Percentiles rank a stretch among this genome's conserved stretches.
Evolutionary conservation across 1,140 invertebrate genomes (phyloP).

Genomic region (Druon quercuslanigerum): DNA sequence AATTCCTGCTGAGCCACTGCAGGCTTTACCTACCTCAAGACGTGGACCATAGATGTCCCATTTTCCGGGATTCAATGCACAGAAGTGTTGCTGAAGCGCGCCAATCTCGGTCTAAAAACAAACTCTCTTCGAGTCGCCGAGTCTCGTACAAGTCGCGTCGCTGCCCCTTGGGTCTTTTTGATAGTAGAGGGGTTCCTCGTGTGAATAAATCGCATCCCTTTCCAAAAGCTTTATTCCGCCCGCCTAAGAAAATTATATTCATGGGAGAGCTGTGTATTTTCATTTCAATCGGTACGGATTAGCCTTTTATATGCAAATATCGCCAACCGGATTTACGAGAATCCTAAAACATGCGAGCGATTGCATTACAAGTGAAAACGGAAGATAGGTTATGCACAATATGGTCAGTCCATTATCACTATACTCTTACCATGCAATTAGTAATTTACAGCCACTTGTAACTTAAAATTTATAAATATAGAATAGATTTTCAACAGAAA

Average conservation of each 20-base stretch:
- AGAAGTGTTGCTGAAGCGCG: conserved; percentile 12
- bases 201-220: conserved; percentile 46
- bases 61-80: conserved; percentile 12
- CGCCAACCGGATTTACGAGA: conserved; percentile 56
- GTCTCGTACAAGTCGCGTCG: neutral
- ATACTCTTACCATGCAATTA: too few relatives aligned
- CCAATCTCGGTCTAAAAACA: conserved; percentile 20
- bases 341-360: conserved; percentile 51
- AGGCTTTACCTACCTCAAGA: neutral
- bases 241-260: conserved; percentile 55
- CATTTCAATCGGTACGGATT: conserved; percentile 65
- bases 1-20: conserved; percentile 3
- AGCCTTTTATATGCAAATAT: conserved; percentile 67
- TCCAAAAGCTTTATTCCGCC: conserved; percentile 54
- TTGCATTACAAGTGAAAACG: neutral
- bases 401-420: too few relatives aligned
- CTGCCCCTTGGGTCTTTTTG: too few relatives aligned
- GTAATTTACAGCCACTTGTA: too few relatives aligned
- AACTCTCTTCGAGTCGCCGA: conserved; percentile 6
- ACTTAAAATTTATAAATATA: too few relatives aligned
- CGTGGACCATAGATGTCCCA: neutral
- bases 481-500: too few relatives aligned
- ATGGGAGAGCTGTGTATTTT: conserved; percentile 62
- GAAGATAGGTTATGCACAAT: neutral
- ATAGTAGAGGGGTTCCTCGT: conserved; percentile 19